Evolutionary conservation across 2,113 vertebrate genomes (phyloP), one percentile per base, ranked within the genome.

Genomic region (Tachysurus fulvidraco): DNA sequence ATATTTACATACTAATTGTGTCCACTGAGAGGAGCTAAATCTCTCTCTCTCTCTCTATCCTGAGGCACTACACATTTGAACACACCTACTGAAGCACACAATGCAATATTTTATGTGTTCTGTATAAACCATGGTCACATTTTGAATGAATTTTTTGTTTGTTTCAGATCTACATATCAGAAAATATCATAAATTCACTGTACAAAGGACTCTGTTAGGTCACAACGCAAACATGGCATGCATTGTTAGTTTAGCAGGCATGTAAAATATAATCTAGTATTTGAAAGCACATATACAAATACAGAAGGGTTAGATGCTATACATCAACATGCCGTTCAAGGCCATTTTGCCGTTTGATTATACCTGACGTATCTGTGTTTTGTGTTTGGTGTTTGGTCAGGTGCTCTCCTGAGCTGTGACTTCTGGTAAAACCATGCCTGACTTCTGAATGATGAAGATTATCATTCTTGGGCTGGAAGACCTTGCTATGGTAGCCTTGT

Each of bases 281-380:
- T 52, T 23, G 23, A 28, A 52, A 21, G 25, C 14, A 69, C 62
- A 59, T 28, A 28, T 64, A 46, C 80, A 64, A 19, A 6, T 54
- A 30, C 16, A 83, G 44, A 67, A 67, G 1, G 69, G 50, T 54
- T 41, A 84, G 50, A 62, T 28, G 13, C 77, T 28, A 85, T 80
- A 12, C 59, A 19, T 85, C 95, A 50, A 50, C 46, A 95, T n/a
- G 44, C 89, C 73, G 88, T 89, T 13, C 85, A 36, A 83, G 83
- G 36, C 71, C 85, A 83, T 8, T 36, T 25, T 74, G 71, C 44
- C 36, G 92, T 90, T 88, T 93, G 86, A 95, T 93, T 90, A 94
- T 96, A 96, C 95, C 96, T 95, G 95, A 94, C 88, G 95, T 89
- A 0, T 93, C 94, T 0, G 93, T 92, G 50, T 95, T 94, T 89